Evolutionary conservation across 2,113 vertebrate species (phyloP).

Genomic region (Diadophis punctatus): DNA sequence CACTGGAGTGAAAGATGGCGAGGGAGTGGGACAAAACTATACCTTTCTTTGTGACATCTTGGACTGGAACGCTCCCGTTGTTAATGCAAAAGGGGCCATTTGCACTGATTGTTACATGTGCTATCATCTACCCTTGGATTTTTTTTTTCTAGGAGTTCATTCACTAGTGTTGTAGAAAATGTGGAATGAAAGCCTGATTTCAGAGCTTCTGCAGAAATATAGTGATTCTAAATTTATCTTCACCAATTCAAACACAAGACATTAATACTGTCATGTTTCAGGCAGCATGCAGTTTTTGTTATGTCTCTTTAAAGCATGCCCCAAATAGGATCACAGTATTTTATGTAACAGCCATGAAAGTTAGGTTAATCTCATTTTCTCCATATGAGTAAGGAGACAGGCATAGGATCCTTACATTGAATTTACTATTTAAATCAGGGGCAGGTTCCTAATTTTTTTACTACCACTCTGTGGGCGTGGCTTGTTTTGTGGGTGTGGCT

Average conservation of each 20-base stretch:
- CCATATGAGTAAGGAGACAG: neutral
- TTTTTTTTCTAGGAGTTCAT: neutral
- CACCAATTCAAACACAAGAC: neutral
- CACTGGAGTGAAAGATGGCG: slow-evolving; percentile 76
- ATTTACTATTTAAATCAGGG: neutral
- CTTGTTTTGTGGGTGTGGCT: too few relatives aligned
- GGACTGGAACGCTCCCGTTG: slow-evolving; percentile 69
- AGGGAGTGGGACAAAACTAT: slow-evolving; percentile 67
- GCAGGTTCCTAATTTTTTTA: too few relatives aligned
- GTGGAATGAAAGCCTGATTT: neutral
- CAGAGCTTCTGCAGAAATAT: neutral
- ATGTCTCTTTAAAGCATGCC: neutral
- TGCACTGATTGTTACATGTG: neutral
- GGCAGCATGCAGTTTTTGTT: neutral
- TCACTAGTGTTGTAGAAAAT: neutral
- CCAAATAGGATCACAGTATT: neutral
- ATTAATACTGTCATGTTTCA: neutral
- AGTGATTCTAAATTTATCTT: neutral
- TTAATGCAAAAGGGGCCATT: slow-evolving; percentile 16
- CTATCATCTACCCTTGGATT: neutral
- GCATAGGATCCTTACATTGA: neutral
- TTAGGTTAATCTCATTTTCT: neutral
- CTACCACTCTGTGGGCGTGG: too few relatives aligned
- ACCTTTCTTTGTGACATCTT: slow-evolving; percentile 77
- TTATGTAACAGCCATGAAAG: neutral